These are phyloP conservation scores for Leucoraja erinaceus DNA, from an alignment of 2,113 vertebrate genomes.

Conservation along the genomic window DNA sequence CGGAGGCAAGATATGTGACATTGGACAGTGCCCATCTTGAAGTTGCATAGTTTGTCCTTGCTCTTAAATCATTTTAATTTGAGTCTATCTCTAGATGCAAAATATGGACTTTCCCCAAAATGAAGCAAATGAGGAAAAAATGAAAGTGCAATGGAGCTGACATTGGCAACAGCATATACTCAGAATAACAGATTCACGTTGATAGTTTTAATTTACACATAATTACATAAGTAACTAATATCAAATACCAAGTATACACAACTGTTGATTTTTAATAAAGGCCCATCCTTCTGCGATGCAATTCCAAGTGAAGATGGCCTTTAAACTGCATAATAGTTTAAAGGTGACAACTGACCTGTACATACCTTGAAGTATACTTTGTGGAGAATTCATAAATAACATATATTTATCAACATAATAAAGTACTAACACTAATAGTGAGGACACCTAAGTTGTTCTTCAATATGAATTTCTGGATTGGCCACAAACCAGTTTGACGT, in stretches of 20 bases:
- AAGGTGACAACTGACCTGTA: too few species aligned
- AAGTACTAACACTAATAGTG: background rate
- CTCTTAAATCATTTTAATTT: background rate
- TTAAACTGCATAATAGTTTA: background rate
- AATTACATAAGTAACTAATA: too few species aligned
- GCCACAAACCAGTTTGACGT: background rate
- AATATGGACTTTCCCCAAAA: background rate
- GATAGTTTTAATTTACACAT: background rate
- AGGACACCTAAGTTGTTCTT: background rate
- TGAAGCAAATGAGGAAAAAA: background rate
- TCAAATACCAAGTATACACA: background rate
- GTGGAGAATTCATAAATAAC: background rate
- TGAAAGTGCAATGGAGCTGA: too few species aligned
- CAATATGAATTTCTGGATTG: background rate
- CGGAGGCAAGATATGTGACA: background rate
- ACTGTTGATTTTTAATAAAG: background rate
- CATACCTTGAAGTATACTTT: background rate
- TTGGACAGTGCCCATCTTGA: background rate
- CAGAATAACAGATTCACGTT: background rate
- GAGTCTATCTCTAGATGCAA: background rate
- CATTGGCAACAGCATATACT: too few species aligned
- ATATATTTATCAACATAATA: background rate
- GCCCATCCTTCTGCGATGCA: too few species aligned
- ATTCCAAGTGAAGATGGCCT: background rate
- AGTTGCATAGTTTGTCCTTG: background rate